A percentile compares a stretch with the other conserved stretches of the same genome.
Conservation (phyloP, 2,888 invertebrate species). For the Gymnoscelis rufifasciata region DNA sequence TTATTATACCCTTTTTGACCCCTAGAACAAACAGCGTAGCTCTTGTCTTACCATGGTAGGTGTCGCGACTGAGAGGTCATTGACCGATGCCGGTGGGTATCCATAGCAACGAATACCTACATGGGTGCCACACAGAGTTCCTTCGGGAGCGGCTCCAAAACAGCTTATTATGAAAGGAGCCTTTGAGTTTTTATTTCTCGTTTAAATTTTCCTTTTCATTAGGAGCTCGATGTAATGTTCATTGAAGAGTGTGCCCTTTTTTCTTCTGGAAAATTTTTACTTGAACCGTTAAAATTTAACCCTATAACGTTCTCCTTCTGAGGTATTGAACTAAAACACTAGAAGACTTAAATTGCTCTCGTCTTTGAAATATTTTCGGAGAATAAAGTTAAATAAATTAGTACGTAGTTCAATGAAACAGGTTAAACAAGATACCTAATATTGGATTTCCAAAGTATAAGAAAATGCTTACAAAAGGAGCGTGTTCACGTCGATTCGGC, state of each 20-base stretch:
- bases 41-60: conserved; percentile 59
- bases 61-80: conserved; percentile 68
- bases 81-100: conserved; percentile 66
- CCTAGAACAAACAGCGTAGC: conserved; percentile 54
- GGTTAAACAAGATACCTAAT: no score
- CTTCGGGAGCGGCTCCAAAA: conserved; percentile 48
- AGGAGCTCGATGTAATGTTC: conserved; percentile 12
- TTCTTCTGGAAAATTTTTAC: conserved; percentile 9
- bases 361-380: no score
- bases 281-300: conserved; percentile 3
- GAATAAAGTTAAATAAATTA: no score
- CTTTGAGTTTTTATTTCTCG: conserved; percentile 47
- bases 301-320: conserved; percentile 1
- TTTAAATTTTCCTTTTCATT: conserved; percentile 33
- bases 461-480: no score
- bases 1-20: conserved; percentile 44
- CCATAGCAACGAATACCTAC: conserved; percentile 62
- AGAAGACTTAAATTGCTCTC: no score
- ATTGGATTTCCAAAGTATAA: no score
- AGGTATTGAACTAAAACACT: no score
- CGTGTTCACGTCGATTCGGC: no score
- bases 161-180: conserved; percentile 48
- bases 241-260: conserved; percentile 10
- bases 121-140: conserved; percentile 43
- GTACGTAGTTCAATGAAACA: no score